phyloP scores from a whole-genome alignment of 2,888 invertebrate species.

The Junonia oenone region DNA sequence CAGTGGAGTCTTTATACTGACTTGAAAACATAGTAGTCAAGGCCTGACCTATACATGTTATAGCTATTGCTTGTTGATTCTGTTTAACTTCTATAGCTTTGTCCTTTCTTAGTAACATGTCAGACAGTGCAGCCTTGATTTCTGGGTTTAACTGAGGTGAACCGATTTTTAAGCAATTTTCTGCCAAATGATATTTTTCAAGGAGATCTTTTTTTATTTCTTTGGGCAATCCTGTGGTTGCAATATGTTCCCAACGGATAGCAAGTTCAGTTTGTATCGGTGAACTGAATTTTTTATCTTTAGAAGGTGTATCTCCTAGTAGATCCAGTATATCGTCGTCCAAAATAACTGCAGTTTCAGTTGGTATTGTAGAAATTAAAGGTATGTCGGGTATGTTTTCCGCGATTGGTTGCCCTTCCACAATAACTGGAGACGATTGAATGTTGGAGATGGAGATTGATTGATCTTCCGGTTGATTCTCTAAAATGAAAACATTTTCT shows the following conservation, averaged over 20 bases:
- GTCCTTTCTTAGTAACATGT: no score
- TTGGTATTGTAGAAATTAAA: no score
- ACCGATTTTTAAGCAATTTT: constrained; percentile 27
- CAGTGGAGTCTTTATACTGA: constrained; percentile 1
- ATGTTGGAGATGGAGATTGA: no score
- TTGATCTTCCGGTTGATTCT: no score
- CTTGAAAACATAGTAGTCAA: constrained; percentile 13
- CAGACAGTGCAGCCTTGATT: constrained; percentile 28
- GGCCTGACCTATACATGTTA: constrained; percentile 25
- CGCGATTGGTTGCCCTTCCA: no score
- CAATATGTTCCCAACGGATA: constrained; percentile 18
- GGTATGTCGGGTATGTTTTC: no score
- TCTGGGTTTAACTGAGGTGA: constrained; percentile 32
- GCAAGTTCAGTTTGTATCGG: constrained; percentile 31
- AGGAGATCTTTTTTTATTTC: constrained; percentile 26
- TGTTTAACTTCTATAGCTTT: no score
- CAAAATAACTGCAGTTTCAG: neutral
- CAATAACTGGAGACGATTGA: no score
- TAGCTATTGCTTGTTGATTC: constrained; percentile 26
- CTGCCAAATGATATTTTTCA: constrained; percentile 26
- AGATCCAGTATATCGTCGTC: neutral
- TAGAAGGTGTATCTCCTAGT: neutral
- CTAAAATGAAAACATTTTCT: no score
- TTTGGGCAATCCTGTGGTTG: constrained; percentile 26
- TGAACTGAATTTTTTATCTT: constrained; percentile 21